Conservation (phyloP, 2,797 vertebrate species). For the Acropternis orthonyx region DNA sequence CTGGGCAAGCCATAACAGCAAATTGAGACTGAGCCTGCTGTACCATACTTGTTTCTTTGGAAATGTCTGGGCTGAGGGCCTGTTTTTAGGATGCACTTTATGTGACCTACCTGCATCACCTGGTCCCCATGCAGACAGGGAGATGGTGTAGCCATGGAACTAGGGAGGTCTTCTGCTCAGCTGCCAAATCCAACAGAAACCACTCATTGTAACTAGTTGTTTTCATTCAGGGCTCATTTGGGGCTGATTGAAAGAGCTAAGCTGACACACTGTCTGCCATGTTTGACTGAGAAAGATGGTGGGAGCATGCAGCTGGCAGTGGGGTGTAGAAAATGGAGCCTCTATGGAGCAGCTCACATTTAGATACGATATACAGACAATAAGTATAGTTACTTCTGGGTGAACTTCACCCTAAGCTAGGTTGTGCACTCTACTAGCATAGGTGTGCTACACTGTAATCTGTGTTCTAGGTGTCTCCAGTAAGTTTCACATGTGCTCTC, state of each 20-base stretch:
- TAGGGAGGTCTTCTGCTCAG: neutral
- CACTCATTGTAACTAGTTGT: fast-evolving
- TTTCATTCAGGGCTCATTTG: neutral
- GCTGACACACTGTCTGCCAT: neutral
- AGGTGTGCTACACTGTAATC: neutral
- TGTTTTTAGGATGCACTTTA: neutral
- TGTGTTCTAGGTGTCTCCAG: neutral
- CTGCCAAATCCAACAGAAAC: neutral
- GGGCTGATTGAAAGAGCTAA: neutral
- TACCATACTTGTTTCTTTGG: neutral
- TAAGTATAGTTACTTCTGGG: neutral
- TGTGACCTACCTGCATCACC: neutral
- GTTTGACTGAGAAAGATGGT: neutral
- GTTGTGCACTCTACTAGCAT: neutral
- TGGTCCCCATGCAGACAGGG: neutral
- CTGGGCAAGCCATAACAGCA: neutral
- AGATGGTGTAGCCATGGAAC: neutral
- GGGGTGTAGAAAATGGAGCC: neutral
- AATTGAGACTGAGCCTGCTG: neutral
- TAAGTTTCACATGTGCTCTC: neutral
- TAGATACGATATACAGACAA: neutral
- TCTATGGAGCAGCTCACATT: neutral
- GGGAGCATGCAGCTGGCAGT: neutral
- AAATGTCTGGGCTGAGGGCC: neutral
- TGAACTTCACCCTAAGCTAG: neutral